Conservation (phyloP, 2,113 vertebrate species). For the Hystrix brachyura region DNA sequence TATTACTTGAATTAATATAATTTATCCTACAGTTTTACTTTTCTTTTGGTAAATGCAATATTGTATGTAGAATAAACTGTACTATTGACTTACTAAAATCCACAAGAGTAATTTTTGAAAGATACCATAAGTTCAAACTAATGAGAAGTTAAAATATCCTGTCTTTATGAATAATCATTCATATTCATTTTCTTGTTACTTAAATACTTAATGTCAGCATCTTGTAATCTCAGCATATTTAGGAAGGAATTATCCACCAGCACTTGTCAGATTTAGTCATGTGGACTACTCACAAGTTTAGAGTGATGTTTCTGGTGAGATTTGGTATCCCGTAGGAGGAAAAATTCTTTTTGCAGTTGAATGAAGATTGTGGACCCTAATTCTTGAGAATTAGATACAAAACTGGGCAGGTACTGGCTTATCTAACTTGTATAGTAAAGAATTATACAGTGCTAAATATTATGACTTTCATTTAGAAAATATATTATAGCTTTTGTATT, state of each 20-base stretch:
- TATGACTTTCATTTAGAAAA: neutral
- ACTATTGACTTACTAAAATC: slow-evolving; percentile 14
- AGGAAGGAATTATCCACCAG: slow-evolving; percentile 32
- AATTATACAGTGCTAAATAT: neutral
- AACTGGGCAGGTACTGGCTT: neutral
- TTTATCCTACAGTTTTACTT: neutral
- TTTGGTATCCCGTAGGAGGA: neutral
- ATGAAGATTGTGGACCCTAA: neutral
- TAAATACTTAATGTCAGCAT: slow-evolving; percentile 37
- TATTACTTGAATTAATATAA: neutral
- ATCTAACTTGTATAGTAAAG: neutral
- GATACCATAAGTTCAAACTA: slow-evolving; percentile 55
- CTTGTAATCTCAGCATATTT: slow-evolving; percentile 69
- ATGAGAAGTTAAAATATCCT: neutral
- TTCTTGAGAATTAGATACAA: neutral
- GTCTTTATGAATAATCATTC: slow-evolving; percentile 48
- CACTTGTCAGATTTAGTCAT: neutral
- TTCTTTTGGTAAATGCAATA: slow-evolving; percentile 28
- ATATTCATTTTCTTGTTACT: slow-evolving; percentile 70
- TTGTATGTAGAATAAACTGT: neutral
- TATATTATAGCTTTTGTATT: neutral
- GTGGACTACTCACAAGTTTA: neutral
- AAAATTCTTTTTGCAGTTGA: neutral
- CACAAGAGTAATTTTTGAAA: slow-evolving; percentile 56
- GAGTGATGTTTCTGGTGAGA: neutral